Base-by-base conservation (phyloP, 2,797 vertebrate species). In the Catostomus latipinnis region DNA sequence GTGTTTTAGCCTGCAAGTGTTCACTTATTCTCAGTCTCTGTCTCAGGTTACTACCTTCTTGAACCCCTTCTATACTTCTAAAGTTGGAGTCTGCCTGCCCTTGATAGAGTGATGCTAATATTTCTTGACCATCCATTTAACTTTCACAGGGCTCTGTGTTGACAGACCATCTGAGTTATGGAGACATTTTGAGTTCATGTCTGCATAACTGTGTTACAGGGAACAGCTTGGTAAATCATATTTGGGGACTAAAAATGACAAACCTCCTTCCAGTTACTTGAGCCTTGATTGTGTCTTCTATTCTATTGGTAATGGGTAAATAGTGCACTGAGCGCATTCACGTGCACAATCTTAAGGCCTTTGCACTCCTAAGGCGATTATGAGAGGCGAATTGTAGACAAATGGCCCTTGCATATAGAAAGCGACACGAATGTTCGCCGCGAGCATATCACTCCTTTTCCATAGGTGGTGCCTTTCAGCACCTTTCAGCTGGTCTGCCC, bases 31-130 rank as follows among this genome's bases (percentile, higher is more conserved):
- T 80, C 61, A 58, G 61, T 80, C 61, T 79, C 22, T 2, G 22
- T 76, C 74, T 76, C 78, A 45, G 45, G 18, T 80, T 80, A 73
- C 61, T 57, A 73, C 69, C 8, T 73, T 72, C 70, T 73, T 73
- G 70, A 54, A 70, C 53, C 52, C 60, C 53, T 52, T 67, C 61
- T 34, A 49, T 72, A 16, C 11, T 80, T 72, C 70, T 80, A 73
- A 73, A 80, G 60, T 66, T 73, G 78, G 70, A 67, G 50, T 80
- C 48, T 58, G 52, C 18, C 2, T 34, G 22, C 22, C 22, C 70
- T 80, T 80, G 78, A 73, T 53, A 3, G 56, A 50, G 62, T 48
- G 78, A 73, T 72, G 70, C 13, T 80, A 73, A 80, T 80, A 60
- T 80, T 80, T 80, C 70, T 66, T 18, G 7, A 80, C 70, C 16